Percentiles rank a stretch among this genome's conserved stretches.
These are phyloP conservation scores for Pterostichus madidus DNA, from an alignment of 2,888 invertebrate genomes.

Conservation along the genomic window DNA sequence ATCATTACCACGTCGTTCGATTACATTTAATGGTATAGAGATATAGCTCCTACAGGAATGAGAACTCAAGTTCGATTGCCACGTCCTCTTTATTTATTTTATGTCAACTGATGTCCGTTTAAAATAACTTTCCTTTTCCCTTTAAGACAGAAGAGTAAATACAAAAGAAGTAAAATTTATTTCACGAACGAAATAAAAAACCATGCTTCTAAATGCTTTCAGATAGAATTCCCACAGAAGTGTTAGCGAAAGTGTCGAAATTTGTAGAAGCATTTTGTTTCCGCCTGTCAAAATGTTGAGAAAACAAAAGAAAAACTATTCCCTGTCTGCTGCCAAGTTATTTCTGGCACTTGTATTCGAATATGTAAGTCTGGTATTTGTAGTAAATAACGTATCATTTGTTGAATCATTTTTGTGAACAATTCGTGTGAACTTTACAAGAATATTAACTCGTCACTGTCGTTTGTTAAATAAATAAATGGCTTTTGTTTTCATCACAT, in stretches of 20 bases:
- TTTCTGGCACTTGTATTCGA: not conserved
- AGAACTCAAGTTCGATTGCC: too few species aligned
- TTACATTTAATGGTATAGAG: too few species aligned
- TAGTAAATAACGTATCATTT: conserved; percentile 19
- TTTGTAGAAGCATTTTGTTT: conserved; percentile 21
- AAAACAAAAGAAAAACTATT: conserved; percentile 22
- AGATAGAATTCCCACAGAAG: not conserved
- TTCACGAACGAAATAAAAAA: too few species aligned
- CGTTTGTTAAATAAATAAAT: not conserved
- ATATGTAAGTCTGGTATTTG: not conserved
- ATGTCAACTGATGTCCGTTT: too few species aligned
- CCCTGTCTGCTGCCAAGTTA: conserved; percentile 5
- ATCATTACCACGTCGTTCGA: too few species aligned
- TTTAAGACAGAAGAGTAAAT: too few species aligned
- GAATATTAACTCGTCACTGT: not conserved
- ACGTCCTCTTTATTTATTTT: too few species aligned
- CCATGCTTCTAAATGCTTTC: not conserved
- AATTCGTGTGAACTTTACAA: not conserved
- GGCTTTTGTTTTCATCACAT: too few species aligned
- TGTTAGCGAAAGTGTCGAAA: conserved; percentile 36
- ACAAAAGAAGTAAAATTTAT: too few species aligned
- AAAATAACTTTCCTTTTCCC: too few species aligned
- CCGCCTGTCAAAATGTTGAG: conserved; percentile 18
- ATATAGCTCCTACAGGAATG: too few species aligned
- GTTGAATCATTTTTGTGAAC: not conserved